A percentile compares a stretch with the other conserved stretches of the same genome.
phyloP scores from a whole-genome alignment of 2,888 invertebrate genomes.

The Chrysolina americana region DNA sequence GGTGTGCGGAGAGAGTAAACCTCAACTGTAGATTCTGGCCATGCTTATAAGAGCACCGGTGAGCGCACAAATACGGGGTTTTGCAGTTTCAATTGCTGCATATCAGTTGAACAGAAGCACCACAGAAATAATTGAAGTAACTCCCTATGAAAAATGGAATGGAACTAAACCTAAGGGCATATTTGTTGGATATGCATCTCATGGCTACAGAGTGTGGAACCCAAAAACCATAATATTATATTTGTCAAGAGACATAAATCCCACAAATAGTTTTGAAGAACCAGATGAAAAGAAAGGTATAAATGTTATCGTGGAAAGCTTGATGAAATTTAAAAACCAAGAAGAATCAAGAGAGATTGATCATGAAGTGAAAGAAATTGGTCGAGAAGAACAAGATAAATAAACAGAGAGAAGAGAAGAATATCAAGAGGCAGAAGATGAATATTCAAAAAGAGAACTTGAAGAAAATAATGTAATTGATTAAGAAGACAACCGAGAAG shows the following conservation, averaged over 20 bases:
- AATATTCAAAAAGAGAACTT: neutral
- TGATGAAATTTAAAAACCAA: slow-evolving; percentile 12
- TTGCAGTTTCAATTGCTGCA: slow-evolving; percentile 11
- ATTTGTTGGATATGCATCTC: neutral
- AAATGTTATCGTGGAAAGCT: slow-evolving; percentile 12
- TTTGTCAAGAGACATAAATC: slow-evolving; percentile 8
- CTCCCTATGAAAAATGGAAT: slow-evolving; percentile 15
- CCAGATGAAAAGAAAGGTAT: slow-evolving; percentile 1
- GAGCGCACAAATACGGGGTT: slow-evolving; percentile 3
- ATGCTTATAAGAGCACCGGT: slow-evolving; percentile 1
- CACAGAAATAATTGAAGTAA: neutral
- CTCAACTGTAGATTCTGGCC: neutral
- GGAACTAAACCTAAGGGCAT: slow-evolving; percentile 7
- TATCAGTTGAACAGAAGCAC: slow-evolving; percentile 13
- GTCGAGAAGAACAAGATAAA: too few species aligned
- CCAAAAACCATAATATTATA: neutral
- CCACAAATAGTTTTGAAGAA: slow-evolving; percentile 4
- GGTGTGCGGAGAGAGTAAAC: slow-evolving; percentile 11
- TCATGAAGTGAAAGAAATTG: too few species aligned
- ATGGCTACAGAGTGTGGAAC: slow-evolving; percentile 5
- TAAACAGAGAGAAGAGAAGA: neutral
- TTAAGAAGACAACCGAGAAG: too few species aligned
- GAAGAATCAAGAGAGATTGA: neutral
- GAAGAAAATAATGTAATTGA: neutral
- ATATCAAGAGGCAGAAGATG: slow-evolving; percentile 9